These are phyloP conservation scores for Stomorhina lunata DNA, from an alignment of 2,888 invertebrate species.

Conservation along the genomic window DNA sequence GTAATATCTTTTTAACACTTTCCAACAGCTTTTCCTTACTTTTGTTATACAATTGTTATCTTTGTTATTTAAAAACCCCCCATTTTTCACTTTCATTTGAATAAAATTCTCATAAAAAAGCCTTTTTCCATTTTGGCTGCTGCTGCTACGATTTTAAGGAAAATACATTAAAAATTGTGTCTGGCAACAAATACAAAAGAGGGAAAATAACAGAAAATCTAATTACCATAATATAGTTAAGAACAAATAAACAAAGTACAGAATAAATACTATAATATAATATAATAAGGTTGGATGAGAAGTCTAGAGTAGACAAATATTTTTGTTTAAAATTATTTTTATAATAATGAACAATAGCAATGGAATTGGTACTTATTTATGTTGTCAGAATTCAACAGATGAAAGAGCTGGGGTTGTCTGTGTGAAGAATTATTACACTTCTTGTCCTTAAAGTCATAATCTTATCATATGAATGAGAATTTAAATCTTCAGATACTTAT, in stretches of 20 bases:
- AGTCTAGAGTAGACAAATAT: background rate
- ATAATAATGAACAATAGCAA: background rate
- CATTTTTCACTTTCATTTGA: constrained; percentile 24
- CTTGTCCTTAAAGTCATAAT: too few relatives aligned
- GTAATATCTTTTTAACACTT: constrained; percentile 40
- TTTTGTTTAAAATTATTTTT: constrained; percentile 35
- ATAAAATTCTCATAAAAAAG: constrained; percentile 36
- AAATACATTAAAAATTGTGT: constrained; percentile 47
- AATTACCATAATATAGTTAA: constrained; percentile 64
- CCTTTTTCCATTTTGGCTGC: constrained; percentile 34
- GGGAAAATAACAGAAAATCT: constrained; percentile 39
- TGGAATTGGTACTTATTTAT: background rate
- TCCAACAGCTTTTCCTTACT: background rate
- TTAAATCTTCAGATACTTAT: too few relatives aligned
- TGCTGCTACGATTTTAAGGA: background rate
- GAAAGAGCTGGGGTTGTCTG: too few relatives aligned
- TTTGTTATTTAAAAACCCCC: constrained; percentile 8
- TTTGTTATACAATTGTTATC: background rate
- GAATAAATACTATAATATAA: background rate
- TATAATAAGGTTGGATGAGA: background rate
- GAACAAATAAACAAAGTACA: constrained; percentile 46
- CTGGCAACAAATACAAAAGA: constrained; percentile 22
- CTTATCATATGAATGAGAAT: too few relatives aligned
- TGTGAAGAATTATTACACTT: too few relatives aligned
- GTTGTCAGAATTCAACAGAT: background rate